phyloP scores from a whole-genome alignment of 1,140 invertebrate species.

The Drosophila sp. region DNA sequence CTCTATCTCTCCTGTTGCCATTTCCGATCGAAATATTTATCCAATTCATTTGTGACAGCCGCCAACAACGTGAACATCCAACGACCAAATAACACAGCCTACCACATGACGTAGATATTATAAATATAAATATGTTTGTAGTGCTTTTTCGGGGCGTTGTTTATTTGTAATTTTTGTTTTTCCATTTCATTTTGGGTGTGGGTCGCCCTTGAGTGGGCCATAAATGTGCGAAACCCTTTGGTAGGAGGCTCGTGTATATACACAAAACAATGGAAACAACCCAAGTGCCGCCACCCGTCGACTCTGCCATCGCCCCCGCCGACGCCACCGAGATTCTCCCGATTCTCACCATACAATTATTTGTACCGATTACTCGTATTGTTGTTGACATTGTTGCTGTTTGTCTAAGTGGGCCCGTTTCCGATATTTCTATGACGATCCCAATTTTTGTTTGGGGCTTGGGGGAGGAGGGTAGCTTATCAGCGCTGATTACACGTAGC shows the following conservation, averaged over 20 bases:
- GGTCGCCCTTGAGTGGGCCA: conserved; percentile 39
- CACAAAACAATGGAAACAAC: conserved; percentile 67
- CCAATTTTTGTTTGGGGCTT: neutral
- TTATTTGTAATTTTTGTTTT: conserved; percentile 16
- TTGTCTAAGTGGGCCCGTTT: conserved; percentile 60
- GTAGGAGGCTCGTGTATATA: conserved; percentile 53
- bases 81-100: conserved; percentile 16
- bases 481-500: conserved; percentile 53
- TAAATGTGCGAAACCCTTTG: conserved; percentile 44
- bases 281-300: conserved; percentile 43
- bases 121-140: conserved; percentile 2
- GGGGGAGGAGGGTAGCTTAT: conserved; percentile 30
- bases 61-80: conserved; percentile 19
- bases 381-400: conserved; percentile 55
- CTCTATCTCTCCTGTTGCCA: neutral
- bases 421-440: conserved; percentile 38
- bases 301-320: neutral
- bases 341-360: conserved; percentile 5
- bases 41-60: conserved; percentile 21
- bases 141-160: conserved; percentile 33
- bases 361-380: conserved; percentile 30
- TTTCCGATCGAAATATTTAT: conserved; percentile 22
- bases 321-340: neutral
- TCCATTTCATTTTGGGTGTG: conserved; percentile 17
- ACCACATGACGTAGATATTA: conserved; percentile 31